Evolutionary conservation across 2,888 invertebrate species (phyloP), one percentile per base, ranked within the genome.

Genomic region (Drosophila subquinaria): DNA sequence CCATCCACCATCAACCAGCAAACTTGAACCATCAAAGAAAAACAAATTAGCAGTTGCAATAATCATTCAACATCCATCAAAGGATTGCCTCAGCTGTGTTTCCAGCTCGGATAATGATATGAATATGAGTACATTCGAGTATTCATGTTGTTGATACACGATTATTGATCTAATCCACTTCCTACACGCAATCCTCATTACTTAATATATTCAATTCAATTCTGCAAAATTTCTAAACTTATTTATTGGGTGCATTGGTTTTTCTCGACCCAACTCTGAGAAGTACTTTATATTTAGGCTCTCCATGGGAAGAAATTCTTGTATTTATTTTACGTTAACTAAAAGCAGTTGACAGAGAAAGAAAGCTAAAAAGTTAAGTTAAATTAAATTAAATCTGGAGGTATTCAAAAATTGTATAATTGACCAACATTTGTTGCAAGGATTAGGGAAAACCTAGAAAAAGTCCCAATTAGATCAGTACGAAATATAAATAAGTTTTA

Each of bases 31-130:
- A 17, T 9, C 15, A 35, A 36, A 47, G n/a, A 8, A n/a, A 48
- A 3, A 51, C 9, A 70, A 71, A 63, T 63, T 43, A 43, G 52
- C 70, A 63, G 63, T 70, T 53, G 59, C 27, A 38, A 40, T 52
- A 47, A 40, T 15, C 52, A 42, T 47, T 42, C 9, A 50, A 51
- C 36, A 36, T 36, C 15, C 10, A 55, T 10, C 42, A 23, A 43
- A 20, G 38, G 36, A 36, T 51, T 51, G 51, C 52, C 36, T n/a
- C 52, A 52, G 36, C 52, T 52, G 36, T 38, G 35, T 13, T 17
- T 35, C 13, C 20, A 20, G 15, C 3, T 15, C 43, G 20, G 20
- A 23, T 23, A 23, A 23, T 4, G 20, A 43, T 20, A 0, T 10
- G 15, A 5, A 5, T 15, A 3, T 17, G 30, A 48, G 33, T n/a